phyloP scores from a whole-genome alignment of 2,888 invertebrate species.

The Ceratothoa steindachneri region DNA sequence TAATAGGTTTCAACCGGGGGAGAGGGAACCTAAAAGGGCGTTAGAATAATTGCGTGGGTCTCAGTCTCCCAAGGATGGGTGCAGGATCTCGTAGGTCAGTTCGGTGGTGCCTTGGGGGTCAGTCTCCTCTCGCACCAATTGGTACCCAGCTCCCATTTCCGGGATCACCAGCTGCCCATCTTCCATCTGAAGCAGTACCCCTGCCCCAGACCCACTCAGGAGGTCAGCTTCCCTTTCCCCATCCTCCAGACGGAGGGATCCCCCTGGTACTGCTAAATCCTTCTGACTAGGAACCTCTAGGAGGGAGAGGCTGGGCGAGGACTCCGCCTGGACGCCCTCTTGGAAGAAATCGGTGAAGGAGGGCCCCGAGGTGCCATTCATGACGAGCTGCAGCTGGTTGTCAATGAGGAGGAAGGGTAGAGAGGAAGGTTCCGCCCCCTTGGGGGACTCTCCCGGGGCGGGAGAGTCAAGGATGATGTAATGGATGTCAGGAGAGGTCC shows the following conservation, averaged over 20 bases:
- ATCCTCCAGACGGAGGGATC: too few species aligned
- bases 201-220: neutral
- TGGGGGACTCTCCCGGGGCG: neutral
- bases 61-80: too few species aligned
- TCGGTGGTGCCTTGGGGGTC: neutral
- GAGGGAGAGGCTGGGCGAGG: neutral
- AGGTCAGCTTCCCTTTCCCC: conserved; percentile 11
- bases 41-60: too few species aligned
- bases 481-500: too few species aligned
- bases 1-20: too few species aligned
- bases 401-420: neutral
- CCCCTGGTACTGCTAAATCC: neutral
- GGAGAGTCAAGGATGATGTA: neutral
- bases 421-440: neutral
- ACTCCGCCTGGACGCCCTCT: neutral
- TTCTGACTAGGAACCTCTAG: neutral
- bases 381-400: neutral
- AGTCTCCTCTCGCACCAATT: conserved; percentile 25
- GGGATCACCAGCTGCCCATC: conserved; percentile 32
- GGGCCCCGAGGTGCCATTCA: neutral
- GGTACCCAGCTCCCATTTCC: conserved; percentile 35
- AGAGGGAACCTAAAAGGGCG: too few species aligned
- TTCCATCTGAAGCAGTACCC: conserved; percentile 26
- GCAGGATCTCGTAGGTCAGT: conserved; percentile 9
- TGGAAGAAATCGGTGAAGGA: neutral